Percentiles rank a stretch among this genome's conserved stretches.
phyloP scores from a whole-genome alignment of 2,113 vertebrate species.

The Muntiacus muntjak region DNA sequence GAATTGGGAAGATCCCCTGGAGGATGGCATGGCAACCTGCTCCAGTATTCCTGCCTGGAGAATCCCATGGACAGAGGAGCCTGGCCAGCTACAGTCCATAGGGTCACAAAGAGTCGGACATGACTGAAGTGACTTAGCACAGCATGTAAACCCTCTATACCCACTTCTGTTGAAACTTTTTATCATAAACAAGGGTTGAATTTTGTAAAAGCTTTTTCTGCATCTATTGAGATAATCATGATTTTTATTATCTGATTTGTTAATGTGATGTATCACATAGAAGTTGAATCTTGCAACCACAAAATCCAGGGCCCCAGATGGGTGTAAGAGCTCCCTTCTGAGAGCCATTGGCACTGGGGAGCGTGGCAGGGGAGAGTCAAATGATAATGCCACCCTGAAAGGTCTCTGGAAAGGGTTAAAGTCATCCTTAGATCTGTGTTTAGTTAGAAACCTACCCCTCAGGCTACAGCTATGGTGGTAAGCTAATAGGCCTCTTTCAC shows the following conservation, averaged over 20 bases:
- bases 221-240: not conserved
- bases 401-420: not conserved
- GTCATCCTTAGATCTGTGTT: not conserved
- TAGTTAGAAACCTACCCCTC: not conserved
- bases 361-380: rapidly evolving
- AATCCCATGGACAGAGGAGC: not conserved
- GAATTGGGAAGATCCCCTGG: not conserved
- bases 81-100: not conserved
- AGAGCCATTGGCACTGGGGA: not conserved
- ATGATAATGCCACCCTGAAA: rapidly evolving
- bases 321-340: not conserved
- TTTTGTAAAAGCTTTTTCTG: rapidly evolving
- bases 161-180: not conserved
- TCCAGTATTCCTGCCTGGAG: not conserved
- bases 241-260: rapidly evolving
- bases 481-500: not conserved
- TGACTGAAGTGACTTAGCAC: not conserved
- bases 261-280: rapidly evolving
- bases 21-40: not conserved
- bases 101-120: rapidly evolving
- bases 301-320: not conserved
- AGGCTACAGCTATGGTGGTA: not conserved
- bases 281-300: rapidly evolving
- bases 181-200: not conserved
- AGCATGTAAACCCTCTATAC: not conserved